phyloP scores from a whole-genome alignment of 2,113 vertebrate species.

The Nibea coibor region DNA sequence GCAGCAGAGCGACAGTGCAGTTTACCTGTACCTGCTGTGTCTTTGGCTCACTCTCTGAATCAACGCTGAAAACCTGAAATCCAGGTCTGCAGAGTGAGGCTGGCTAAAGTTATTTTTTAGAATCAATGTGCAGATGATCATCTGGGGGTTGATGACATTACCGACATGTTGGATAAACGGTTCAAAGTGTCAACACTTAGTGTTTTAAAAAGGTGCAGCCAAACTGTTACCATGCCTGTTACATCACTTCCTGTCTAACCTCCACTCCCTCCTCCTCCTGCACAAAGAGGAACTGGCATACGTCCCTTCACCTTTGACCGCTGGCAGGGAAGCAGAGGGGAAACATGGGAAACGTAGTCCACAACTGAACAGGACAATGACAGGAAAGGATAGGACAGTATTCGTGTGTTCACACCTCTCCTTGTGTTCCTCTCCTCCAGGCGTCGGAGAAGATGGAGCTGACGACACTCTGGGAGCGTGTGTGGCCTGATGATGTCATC shows the following conservation, averaged over 20 bases:
- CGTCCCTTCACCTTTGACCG: constrained; percentile 87
- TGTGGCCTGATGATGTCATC: constrained; percentile 89
- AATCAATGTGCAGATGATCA: too few relatives aligned
- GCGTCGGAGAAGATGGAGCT: constrained; percentile 99
- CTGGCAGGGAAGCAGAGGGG: constrained; percentile 86
- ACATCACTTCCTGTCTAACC: constrained; percentile 87
- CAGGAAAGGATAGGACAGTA: background rate
- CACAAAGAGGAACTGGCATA: constrained; percentile 85
- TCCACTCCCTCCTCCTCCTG: constrained; percentile 87
- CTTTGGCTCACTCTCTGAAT: too few relatives aligned
- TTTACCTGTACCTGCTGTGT: too few relatives aligned
- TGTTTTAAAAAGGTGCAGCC: constrained; percentile 40
- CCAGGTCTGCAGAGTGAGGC: too few relatives aligned
- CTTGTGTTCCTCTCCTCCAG: constrained; percentile 96
- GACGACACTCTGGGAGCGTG: constrained; percentile 95
- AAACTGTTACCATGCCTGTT: constrained; percentile 52
- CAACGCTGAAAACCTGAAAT: too few relatives aligned
- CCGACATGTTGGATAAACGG: too few relatives aligned
- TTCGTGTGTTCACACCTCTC: constrained; percentile 86
- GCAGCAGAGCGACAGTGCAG: too few relatives aligned
- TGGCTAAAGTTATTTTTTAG: too few relatives aligned
- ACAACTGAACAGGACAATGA: background rate
- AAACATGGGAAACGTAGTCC: constrained; percentile 55
- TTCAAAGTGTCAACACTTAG: background rate
- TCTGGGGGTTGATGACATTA: too few relatives aligned